phyloP scores from a whole-genome alignment of 2,113 vertebrate genomes.

The Melanostigma gelatinosum region DNA sequence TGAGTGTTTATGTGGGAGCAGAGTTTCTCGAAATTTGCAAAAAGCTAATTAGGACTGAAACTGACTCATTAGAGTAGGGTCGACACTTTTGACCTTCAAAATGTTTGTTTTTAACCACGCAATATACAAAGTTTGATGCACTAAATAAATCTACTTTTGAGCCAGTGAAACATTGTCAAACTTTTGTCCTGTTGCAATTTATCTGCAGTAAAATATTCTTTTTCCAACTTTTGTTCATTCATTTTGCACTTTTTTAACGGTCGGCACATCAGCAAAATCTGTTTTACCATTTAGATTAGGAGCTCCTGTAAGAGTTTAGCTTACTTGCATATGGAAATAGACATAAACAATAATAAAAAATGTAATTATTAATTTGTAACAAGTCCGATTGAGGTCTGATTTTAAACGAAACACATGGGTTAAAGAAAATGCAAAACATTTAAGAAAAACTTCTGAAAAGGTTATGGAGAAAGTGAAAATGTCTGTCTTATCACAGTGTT shows the following conservation, averaged over 20 bases:
- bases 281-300: neutral
- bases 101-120: neutral
- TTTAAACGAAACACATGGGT: neutral
- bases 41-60: neutral
- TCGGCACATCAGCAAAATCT: neutral
- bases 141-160: neutral
- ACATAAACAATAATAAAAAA: neutral
- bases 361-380: neutral
- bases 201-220: fast-evolving
- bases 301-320: neutral
- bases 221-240: neutral
- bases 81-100: neutral
- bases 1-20: constrained; percentile 28
- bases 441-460: neutral
- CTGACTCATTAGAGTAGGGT: neutral
- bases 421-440: neutral
- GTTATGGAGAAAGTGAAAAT: neutral
- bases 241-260: neutral
- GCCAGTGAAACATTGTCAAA: neutral
- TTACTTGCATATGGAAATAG: neutral
- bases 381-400: neutral
- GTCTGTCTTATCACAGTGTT: neutral
- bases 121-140: neutral
- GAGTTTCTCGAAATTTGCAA: constrained; percentile 3
- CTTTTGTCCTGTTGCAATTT: neutral